Conservation (phyloP, 2,888 invertebrate genomes). For the Ametastegia equiseti region DNA sequence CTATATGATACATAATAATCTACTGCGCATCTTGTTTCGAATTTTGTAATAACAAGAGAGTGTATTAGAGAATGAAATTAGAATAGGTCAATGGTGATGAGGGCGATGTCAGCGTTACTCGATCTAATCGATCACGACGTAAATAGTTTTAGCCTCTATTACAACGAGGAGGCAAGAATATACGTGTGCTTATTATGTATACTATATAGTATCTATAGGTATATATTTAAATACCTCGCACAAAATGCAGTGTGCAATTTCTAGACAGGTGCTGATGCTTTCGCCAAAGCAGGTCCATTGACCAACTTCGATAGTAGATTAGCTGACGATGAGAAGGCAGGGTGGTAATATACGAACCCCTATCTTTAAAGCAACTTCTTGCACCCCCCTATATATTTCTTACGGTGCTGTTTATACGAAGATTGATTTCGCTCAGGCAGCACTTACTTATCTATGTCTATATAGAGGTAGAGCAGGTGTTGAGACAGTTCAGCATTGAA, state of each 20-base stretch:
- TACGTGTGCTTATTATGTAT: too few relatives aligned
- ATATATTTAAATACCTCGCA: not conserved
- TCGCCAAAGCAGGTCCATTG: conserved; percentile 5
- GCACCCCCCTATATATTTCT: conserved; percentile 8
- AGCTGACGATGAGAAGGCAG: conserved; percentile 12
- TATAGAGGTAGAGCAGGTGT: not conserved
- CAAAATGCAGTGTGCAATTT: not conserved
- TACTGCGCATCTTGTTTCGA: not conserved
- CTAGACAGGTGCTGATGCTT: conserved; percentile 36
- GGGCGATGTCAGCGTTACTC: conserved; percentile 35
- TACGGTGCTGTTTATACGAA: not conserved
- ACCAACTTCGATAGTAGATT: conserved; percentile 22
- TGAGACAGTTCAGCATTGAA: not conserved
- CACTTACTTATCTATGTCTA: not conserved
- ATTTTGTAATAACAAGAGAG: not conserved
- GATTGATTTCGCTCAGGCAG: conserved; percentile 28
- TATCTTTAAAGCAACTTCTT: conserved; percentile 23
- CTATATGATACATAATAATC: not conserved
- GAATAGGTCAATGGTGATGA: conserved; percentile 47
- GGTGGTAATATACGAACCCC: not conserved
- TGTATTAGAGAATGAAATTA: conserved; percentile 13
- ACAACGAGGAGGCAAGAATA: not conserved
- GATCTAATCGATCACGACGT: conserved; percentile 40
- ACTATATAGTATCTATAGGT: too few relatives aligned
- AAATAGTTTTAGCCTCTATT: conserved; percentile 30